Percentiles rank a stretch among this genome's conserved stretches.
Evolutionary conservation across 2,797 vertebrate species (phyloP).

Genomic region (Allobates femoralis): DNA sequence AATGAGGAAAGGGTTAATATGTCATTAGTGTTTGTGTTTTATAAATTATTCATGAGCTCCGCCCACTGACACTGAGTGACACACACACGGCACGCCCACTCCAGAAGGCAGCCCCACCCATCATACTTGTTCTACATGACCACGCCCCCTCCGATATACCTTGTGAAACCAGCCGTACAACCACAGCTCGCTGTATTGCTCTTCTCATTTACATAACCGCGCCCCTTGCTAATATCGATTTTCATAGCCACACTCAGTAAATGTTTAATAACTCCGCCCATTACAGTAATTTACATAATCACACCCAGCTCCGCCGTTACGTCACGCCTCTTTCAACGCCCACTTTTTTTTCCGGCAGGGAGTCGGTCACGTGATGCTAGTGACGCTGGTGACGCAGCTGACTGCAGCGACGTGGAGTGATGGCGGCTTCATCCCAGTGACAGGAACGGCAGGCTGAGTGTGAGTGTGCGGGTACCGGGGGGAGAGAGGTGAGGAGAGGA

Average conservation of each 20-base stretch:
- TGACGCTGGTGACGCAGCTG: slow-evolving; percentile 53
- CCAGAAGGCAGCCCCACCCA: neutral
- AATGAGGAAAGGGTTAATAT: no score
- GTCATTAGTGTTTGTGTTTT: no score
- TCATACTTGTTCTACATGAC: neutral
- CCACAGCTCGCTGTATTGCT: no score
- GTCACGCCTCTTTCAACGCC: neutral
- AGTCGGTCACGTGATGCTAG: slow-evolving; percentile 31
- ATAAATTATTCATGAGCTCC: no score
- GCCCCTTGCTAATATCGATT: no score
- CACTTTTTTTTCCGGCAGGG: neutral
- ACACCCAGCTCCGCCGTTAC: neutral
- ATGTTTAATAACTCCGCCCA: neutral
- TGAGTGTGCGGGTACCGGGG: neutral
- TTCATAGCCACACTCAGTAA: no score
- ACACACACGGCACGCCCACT: neutral
- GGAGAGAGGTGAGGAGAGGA: slow-evolving; percentile 3
- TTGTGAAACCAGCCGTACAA: no score
- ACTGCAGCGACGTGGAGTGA: slow-evolving; percentile 56
- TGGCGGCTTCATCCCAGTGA: slow-evolving; percentile 42
- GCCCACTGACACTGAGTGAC: neutral
- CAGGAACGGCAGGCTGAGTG: neutral
- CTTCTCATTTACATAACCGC: no score
- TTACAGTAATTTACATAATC: neutral
- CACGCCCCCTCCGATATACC: neutral